Evolutionary conservation across 2,888 invertebrate species (phyloP), one percentile per base, ranked within the genome.

Genomic region (Stegana nigrithorax): DNA sequence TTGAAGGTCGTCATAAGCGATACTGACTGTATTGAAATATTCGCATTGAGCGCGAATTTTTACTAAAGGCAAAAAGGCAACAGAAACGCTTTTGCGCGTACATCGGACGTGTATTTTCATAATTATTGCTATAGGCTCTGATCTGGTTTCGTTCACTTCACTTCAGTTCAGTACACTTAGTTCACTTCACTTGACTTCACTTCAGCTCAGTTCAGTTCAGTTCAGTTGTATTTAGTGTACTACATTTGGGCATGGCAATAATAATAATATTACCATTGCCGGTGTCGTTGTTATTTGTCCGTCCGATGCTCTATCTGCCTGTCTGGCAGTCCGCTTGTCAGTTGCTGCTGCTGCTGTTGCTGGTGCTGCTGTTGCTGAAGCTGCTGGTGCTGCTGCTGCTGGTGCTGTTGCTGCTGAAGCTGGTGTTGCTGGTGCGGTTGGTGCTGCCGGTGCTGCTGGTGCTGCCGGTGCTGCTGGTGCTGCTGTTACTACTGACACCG

Each of bases 111-210:
- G 69, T 67, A 70, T 67, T 72, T 72, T 65, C 73, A 75, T 80
- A 80, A 80, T 78, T 78, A 76, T 73, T 70, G 75, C 78, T 59
- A 77, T 70, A 66, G 78, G 75, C 78, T 71, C 71, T 74, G 75
- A 74, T 75, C 75, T 75, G 78, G 76, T 78, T 75, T 75, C 74
- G 62, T 75, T 56, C 78, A 73, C 71, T 67, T n/a, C n/a, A n/a
- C n/a, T n/a, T n/a, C n/a, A n/a, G n/a, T n/a, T n/a, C n/a, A n/a
- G n/a, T n/a, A n/a, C n/a, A n/a, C n/a, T n/a, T n/a, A n/a, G n/a
- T n/a, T n/a, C n/a, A n/a, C n/a, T n/a, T n/a, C 57, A 36, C 12
- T 36, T 36, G 25, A n/a, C 12, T 21, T 21, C 42, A 42, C 2
- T 8, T 5, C 32, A 32, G 8, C 8, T 32, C 32, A 32, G 8